phyloP scores from a whole-genome alignment of 37 sponge, comb jelly and placozoan genomes.

The Oopsacas minuta region DNA sequence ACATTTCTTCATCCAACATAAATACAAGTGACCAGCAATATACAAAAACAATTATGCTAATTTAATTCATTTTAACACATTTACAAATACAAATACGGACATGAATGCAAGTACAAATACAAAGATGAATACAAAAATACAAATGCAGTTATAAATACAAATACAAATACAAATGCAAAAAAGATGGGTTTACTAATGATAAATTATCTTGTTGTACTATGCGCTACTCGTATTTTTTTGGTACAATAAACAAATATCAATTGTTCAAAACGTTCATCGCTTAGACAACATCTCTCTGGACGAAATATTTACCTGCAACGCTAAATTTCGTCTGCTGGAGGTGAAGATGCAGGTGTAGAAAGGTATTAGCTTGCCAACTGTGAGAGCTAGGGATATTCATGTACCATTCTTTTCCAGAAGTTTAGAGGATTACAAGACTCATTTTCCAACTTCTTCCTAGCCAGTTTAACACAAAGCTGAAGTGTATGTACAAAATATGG shows the following conservation, averaged over 20 bases:
- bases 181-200: too few species aligned
- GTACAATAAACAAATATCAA: not conserved
- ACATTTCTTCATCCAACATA: too few species aligned
- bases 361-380: not conserved
- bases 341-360: slow-evolving; percentile 18
- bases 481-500: slow-evolving; percentile 29
- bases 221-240: not conserved
- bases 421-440: slow-evolving; percentile 14
- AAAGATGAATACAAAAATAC: too few species aligned
- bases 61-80: too few species aligned
- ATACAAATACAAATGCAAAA: too few species aligned
- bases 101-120: too few species aligned
- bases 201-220: slow-evolving; percentile 5
- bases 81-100: too few species aligned
- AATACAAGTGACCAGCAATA: too few species aligned
- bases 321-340: slow-evolving; percentile 6
- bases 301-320: slow-evolving; percentile 19
- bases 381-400: not conserved
- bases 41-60: too few species aligned
- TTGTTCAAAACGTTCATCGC: slow-evolving; percentile 16
- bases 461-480: slow-evolving; percentile 21
- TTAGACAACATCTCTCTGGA: slow-evolving; percentile 14
- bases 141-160: too few species aligned
- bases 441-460: slow-evolving; percentile 19
- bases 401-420: slow-evolving; percentile 9